phyloP scores from a whole-genome alignment of 1,140 invertebrate species.

The Maniola jurtina region DNA sequence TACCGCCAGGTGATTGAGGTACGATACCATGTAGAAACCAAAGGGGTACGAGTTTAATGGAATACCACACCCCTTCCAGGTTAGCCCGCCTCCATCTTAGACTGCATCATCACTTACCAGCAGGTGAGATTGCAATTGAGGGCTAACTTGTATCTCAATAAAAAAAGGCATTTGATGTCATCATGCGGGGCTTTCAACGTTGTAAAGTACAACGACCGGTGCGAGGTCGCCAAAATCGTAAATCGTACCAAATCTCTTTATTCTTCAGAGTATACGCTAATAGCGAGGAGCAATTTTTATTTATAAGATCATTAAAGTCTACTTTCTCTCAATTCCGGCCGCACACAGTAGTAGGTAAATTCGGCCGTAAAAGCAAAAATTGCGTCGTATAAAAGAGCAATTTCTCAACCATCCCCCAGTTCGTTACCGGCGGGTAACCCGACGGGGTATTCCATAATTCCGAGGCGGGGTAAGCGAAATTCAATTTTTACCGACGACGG shows the following conservation, averaged over 20 bases:
- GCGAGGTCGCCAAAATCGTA: no score
- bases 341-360: slow-evolving; percentile 17
- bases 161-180: no score
- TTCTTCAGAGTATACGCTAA: not conserved
- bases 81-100: no score
- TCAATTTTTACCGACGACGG: slow-evolving; percentile 26
- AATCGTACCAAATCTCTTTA: not conserved
- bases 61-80: no score
- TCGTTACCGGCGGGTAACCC: slow-evolving; percentile 23
- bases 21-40: no score
- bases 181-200: no score
- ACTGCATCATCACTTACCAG: no score
- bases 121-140: no score
- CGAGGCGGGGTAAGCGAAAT: slow-evolving; percentile 23
- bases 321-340: slow-evolving; percentile 1
- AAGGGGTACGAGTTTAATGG: no score
- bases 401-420: slow-evolving; percentile 26
- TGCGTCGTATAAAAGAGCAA: slow-evolving; percentile 29
- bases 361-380: slow-evolving; percentile 24
- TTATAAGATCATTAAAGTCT: slow-evolving; percentile 3
- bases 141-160: no score
- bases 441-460: slow-evolving; percentile 26
- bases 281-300: slow-evolving; percentile 5
- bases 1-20: no score
- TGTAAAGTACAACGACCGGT: no score